A percentile compares a stretch with the other conserved stretches of the same genome.
phyloP scores from a whole-genome alignment of 1,140 invertebrate species.

The Megalonaias nervosa region DNA sequence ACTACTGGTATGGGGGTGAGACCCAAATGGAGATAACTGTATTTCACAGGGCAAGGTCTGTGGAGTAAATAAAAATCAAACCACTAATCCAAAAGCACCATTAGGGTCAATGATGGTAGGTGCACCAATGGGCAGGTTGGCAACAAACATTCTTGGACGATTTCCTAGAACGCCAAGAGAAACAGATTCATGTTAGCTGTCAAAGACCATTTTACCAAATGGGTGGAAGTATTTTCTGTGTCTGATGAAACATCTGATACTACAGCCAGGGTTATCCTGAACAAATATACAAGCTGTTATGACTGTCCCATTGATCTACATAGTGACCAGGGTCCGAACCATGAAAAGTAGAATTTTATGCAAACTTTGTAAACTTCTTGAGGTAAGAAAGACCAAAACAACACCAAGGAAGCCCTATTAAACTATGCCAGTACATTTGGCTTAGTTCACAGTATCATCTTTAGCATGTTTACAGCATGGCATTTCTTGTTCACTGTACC shows the following conservation, averaged over 20 bases:
- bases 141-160: conserved; percentile 48
- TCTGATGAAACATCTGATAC: conserved; percentile 43
- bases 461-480: too few species aligned
- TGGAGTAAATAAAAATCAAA: too few species aligned
- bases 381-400: conserved; percentile 23
- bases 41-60: too few species aligned
- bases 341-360: conserved; percentile 27
- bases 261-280: conserved; percentile 36
- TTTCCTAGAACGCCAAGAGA: too few species aligned
- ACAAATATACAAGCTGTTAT: conserved; percentile 44
- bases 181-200: conserved; percentile 57
- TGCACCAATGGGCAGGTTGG: conserved; percentile 23
- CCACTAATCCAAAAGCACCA: conserved; percentile 1
- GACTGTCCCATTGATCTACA: too few species aligned
- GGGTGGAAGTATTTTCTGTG: conserved; percentile 40
- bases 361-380: conserved; percentile 24
- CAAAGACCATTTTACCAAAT: conserved; percentile 52
- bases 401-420: conserved; percentile 26
- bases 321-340: conserved; percentile 27
- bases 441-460: too few species aligned
- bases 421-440: too few species aligned
- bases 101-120: conserved; percentile 10
- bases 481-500: too few species aligned
- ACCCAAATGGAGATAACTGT: too few species aligned
- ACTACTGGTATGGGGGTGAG: too few species aligned